Conservation (phyloP, 1,140 invertebrate genomes). For the Pectinophora gossypiella region DNA sequence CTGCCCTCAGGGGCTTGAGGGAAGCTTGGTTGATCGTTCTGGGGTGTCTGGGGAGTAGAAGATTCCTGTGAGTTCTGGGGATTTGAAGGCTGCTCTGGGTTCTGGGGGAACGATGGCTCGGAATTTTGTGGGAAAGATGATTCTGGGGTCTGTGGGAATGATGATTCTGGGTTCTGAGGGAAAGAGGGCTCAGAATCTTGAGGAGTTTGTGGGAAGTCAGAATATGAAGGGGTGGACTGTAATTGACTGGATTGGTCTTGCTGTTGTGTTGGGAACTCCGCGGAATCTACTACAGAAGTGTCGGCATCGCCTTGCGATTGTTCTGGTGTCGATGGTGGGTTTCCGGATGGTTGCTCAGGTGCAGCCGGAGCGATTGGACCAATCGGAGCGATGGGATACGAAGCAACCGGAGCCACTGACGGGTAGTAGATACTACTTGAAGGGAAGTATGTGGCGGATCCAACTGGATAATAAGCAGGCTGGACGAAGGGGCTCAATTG, state of each 20-base stretch:
- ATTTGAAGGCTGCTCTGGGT: constrained; percentile 7
- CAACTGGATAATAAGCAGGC: background rate
- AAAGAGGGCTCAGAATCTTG: background rate
- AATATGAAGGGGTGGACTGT: background rate
- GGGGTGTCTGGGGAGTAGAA: background rate
- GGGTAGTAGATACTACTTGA: constrained; percentile 5
- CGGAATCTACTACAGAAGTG: constrained; percentile 54
- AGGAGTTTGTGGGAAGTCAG: background rate
- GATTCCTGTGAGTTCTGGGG: no score
- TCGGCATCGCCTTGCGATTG: constrained; percentile 49
- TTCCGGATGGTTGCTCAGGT: background rate
- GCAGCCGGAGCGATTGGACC: background rate
- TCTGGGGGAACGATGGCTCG: background rate
- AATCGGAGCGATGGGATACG: constrained; percentile 4
- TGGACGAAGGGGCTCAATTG: constrained; percentile 6
- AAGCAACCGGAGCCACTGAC: constrained; percentile 8
- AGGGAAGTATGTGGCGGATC: constrained; percentile 3
- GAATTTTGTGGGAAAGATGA: constrained; percentile 8
- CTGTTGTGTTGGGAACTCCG: constrained; percentile 37
- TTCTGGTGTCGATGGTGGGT: constrained; percentile 16
- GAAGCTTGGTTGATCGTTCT: constrained; percentile 1
- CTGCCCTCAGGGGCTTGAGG: constrained; percentile 9
- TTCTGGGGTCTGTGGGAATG: constrained; percentile 3
- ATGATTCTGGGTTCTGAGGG: no score
- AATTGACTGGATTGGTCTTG: no score